These are phyloP conservation scores for Rattus rattus DNA, from an alignment of 2,113 vertebrate species.

Conservation along the genomic window DNA sequence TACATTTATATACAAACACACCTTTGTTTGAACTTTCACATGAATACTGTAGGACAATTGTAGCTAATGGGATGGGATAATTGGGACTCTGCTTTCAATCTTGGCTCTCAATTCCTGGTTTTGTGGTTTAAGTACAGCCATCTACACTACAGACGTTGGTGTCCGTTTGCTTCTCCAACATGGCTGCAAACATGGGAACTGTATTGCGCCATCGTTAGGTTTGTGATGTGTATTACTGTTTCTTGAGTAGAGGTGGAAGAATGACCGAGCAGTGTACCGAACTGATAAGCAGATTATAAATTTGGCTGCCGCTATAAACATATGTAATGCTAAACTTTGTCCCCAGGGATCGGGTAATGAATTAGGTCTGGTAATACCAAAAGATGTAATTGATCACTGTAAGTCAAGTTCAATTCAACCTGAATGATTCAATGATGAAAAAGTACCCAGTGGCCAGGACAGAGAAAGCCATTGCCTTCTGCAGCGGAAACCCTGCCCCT, in stretches of 20 bases:
- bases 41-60: background rate
- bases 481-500: background rate
- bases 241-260: constrained; percentile 38
- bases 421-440: constrained; percentile 55
- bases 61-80: background rate
- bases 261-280: constrained; percentile 7
- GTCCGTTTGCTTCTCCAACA: background rate
- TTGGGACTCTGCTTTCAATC: background rate
- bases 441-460: background rate
- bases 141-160: background rate
- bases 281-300: constrained; percentile 62
- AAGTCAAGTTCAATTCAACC: constrained; percentile 68
- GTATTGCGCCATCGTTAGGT: background rate
- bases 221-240: constrained; percentile 41
- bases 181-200: background rate
- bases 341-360: constrained; percentile 68
- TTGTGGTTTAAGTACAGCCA: background rate
- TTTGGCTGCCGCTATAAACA: constrained; percentile 54
- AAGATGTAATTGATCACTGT: constrained; percentile 73
- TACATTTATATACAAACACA: background rate
- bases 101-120: background rate
- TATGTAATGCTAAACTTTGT: constrained; percentile 65
- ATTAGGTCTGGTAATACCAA: constrained; percentile 71
- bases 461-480: constrained; percentile 38
- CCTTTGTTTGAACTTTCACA: background rate